Evolutionary conservation across 2,113 vertebrate genomes (phyloP).

Genomic region (Nyctereutes procyonoides): DNA sequence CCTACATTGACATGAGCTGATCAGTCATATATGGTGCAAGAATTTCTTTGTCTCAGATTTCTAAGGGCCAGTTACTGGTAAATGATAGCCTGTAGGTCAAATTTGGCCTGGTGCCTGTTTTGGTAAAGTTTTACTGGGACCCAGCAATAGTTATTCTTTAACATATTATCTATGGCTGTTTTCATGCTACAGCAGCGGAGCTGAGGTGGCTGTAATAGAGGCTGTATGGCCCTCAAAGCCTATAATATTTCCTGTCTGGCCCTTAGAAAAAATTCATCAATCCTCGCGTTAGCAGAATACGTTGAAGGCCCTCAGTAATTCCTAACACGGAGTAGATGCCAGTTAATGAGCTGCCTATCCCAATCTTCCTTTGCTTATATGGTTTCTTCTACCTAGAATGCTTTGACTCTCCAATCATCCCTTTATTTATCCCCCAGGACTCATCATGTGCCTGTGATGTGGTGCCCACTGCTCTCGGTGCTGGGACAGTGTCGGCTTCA

Average conservation of each 20-base stretch:
- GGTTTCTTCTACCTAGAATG: neutral
- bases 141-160: neutral
- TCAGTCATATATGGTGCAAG: neutral
- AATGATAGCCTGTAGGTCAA: neutral
- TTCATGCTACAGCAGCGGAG: neutral
- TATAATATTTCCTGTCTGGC: neutral
- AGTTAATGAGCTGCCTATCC: neutral
- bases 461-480: neutral
- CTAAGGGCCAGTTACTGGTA: neutral
- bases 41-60: constrained; percentile 25
- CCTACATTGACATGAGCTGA: neutral
- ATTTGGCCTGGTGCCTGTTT: neutral
- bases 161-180: neutral
- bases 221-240: neutral
- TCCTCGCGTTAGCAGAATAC: neutral
- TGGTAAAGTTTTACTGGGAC: neutral
- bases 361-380: neutral
- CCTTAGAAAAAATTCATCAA: neutral
- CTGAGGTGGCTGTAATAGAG: neutral
- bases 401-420: neutral
- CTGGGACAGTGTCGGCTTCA: neutral
- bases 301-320: neutral
- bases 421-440: neutral
- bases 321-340: neutral
- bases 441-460: neutral